Percentiles rank a stretch among this genome's conserved stretches.
Evolutionary conservation across 2,888 invertebrate species (phyloP).

Genomic region (Eristalinus aeneus): DNA sequence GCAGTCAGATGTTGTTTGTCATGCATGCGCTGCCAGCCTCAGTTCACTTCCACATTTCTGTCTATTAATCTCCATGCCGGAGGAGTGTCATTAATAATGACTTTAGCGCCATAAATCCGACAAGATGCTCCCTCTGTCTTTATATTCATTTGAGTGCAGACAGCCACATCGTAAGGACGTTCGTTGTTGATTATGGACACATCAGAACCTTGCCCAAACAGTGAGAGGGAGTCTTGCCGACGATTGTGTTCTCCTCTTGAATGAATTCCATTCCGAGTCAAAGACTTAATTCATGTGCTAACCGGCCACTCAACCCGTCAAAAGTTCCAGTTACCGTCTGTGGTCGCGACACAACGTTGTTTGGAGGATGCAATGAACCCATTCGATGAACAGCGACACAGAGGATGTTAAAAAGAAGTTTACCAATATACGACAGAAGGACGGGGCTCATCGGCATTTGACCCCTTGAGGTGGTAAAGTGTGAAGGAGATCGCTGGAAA

Average conservation of each 20-base stretch:
- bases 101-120: neutral
- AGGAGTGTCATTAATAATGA: neutral
- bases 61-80: neutral
- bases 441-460: neutral
- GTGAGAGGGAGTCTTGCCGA: neutral
- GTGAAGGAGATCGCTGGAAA: neutral
- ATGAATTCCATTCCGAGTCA: neutral
- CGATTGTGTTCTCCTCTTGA: neutral
- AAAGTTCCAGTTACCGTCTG: neutral
- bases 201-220: neutral
- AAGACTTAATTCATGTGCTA: neutral
- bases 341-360: neutral
- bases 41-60: neutral
- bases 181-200: neutral
- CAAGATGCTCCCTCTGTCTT: neutral
- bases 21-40: neutral
- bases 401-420: neutral
- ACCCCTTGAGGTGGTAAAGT: neutral
- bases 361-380: neutral
- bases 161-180: neutral
- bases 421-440: neutral
- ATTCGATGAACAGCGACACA: neutral
- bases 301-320: neutral
- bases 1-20: neutral
- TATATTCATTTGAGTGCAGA: neutral